A percentile compares a stretch with the other conserved stretches of the same genome.
Conservation (phyloP, 2,113 vertebrate genomes). For the Xerus inauris region DNA sequence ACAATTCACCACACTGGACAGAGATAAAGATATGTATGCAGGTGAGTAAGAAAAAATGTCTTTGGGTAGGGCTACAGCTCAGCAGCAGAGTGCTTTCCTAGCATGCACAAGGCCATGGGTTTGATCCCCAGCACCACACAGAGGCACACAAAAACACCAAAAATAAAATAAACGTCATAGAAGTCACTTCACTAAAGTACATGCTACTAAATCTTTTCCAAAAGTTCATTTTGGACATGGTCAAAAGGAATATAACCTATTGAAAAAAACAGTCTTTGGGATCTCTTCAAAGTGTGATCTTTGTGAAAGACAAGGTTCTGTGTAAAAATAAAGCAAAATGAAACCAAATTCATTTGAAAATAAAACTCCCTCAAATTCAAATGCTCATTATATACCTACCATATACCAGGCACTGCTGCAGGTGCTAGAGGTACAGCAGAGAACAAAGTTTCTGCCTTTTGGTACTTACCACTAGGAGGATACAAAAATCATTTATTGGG, state of each 20-base stretch:
- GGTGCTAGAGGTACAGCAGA: neutral
- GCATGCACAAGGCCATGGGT: too few relatives aligned
- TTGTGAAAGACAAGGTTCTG: neutral
- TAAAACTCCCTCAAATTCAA: neutral
- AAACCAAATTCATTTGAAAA: neutral
- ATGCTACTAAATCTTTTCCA: neutral
- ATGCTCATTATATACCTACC: neutral
- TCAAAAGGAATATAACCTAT: neutral
- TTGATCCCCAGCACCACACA: too few relatives aligned
- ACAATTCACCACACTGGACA: constrained; percentile 97
- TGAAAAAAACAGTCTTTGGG: neutral
- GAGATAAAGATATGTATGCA: constrained; percentile 95
- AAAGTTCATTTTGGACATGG: neutral
- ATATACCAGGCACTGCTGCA: neutral
- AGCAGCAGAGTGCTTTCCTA: too few relatives aligned
- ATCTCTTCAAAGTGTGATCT: neutral
- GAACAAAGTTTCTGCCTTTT: neutral
- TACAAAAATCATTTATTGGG: neutral
- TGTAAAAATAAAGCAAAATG: neutral
- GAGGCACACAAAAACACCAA: too few relatives aligned
- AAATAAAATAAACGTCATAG: neutral
- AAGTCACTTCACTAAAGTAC: neutral
- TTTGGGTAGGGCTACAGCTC: neutral
- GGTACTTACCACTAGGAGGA: neutral
- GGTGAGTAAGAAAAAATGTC: constrained; percentile 84